Evolutionary conservation across 30 jellyfish, hydroid and myxozoan species (phyloP).

Genomic region (Calvadosia cruxmelitensis): DNA sequence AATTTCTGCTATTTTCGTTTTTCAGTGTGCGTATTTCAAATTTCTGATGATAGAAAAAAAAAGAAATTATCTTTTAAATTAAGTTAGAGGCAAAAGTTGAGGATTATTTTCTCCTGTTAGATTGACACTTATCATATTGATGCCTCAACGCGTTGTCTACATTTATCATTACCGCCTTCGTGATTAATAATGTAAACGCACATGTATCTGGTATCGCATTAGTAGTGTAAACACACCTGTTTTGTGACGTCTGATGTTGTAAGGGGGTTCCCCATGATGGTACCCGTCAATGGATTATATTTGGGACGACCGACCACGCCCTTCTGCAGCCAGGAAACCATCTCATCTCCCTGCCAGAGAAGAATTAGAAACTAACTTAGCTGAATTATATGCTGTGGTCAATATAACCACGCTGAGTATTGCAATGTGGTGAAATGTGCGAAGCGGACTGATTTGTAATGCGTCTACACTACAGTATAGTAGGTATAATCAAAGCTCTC

Average conservation of each 20-base stretch:
- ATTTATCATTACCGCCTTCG: no score
- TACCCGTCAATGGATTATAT: conserved; percentile 48
- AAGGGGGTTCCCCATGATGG: conserved; percentile 55
- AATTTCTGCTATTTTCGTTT: conserved; percentile 30
- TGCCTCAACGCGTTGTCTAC: no score
- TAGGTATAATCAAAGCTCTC: no score
- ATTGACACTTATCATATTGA: no score
- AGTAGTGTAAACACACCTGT: no score
- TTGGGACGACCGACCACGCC: conserved; percentile 71
- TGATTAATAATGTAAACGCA: no score
- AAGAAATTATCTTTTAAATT: background rate
- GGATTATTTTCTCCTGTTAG: background rate
- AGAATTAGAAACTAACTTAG: no score
- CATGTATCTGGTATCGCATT: no score
- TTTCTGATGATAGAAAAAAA: conserved; percentile 20
- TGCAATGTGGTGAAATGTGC: background rate
- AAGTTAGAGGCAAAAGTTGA: background rate
- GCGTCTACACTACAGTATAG: no score
- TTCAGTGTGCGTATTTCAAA: conserved; percentile 38
- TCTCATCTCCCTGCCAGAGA: conserved; percentile 32
- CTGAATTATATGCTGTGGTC: no score
- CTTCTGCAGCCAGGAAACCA: conserved; percentile 42
- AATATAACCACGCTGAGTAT: background rate
- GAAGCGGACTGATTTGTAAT: background rate
- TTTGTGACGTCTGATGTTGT: conserved; percentile 64